phyloP scores from a whole-genome alignment of 2,797 vertebrate species.

The Gallirallus australis region DNA sequence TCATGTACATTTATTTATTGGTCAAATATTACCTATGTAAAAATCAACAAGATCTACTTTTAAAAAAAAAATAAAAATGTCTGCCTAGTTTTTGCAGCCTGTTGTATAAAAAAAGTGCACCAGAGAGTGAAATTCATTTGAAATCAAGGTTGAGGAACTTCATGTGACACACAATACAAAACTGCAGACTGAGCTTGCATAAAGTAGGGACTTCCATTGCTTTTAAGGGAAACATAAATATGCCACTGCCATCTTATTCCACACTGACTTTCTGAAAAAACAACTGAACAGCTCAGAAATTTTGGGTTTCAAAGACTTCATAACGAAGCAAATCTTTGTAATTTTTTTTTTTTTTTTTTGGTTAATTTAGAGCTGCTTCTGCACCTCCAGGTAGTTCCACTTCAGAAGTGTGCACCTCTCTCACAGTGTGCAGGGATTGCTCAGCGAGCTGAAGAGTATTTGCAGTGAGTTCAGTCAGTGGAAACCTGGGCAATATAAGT shows the following conservation, averaged over 20 bases:
- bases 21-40: neutral
- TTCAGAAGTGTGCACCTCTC: neutral
- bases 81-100: neutral
- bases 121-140: neutral
- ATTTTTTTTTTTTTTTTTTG: neutral
- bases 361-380: neutral
- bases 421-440: accelerated
- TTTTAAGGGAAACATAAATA: neutral
- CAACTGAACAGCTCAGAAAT: neutral
- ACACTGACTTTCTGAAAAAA: neutral
- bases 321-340: too few relatives aligned
- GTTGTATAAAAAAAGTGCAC: neutral
- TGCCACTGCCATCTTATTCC: neutral
- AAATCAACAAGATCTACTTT: neutral
- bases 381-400: neutral
- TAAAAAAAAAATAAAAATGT: neutral
- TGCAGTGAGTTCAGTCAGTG: neutral
- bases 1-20: neutral
- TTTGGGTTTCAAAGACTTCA: neutral
- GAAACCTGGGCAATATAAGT: neutral
- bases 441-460: neutral
- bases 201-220: neutral
- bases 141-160: neutral
- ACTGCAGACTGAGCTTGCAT: neutral
- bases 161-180: neutral